These are phyloP conservation scores for Sebastes hubbsi DNA, from an alignment of 2,797 vertebrate genomes.

Conservation along the genomic window DNA sequence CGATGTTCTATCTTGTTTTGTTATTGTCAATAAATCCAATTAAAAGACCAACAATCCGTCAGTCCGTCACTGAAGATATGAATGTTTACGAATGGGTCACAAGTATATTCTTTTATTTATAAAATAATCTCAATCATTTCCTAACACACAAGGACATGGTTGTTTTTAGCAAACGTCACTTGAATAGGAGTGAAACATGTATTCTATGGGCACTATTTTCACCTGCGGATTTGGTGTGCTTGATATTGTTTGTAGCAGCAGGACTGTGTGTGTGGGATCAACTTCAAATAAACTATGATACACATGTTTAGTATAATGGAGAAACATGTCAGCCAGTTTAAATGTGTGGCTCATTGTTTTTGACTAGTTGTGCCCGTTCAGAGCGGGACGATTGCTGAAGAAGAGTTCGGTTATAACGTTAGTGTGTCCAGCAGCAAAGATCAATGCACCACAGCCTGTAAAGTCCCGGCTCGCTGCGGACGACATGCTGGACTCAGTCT, in stretches of 20 bases:
- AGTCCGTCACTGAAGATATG: background rate
- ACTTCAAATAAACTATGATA: background rate
- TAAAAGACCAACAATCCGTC: background rate
- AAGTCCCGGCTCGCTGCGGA: no score
- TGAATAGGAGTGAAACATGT: no score
- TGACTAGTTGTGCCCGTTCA: accelerated
- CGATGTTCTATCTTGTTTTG: background rate
- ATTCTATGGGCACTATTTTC: no score
- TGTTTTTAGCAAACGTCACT: no score
- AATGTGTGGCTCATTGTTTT: accelerated
- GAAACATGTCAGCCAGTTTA: background rate
- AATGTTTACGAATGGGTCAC: background rate
- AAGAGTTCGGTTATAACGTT: no score
- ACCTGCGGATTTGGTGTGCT: background rate
- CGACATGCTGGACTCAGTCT: no score
- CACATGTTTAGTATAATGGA: accelerated
- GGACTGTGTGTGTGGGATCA: background rate
- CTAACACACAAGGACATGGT: no score
- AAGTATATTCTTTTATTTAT: background rate
- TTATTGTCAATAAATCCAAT: background rate
- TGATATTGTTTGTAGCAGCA: background rate
- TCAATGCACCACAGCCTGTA: no score
- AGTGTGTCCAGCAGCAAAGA: no score
- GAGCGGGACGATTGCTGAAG: no score
- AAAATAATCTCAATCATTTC: background rate